Conservation (phyloP, 2,888 invertebrate species). For the Anthoptus insignis region DNA sequence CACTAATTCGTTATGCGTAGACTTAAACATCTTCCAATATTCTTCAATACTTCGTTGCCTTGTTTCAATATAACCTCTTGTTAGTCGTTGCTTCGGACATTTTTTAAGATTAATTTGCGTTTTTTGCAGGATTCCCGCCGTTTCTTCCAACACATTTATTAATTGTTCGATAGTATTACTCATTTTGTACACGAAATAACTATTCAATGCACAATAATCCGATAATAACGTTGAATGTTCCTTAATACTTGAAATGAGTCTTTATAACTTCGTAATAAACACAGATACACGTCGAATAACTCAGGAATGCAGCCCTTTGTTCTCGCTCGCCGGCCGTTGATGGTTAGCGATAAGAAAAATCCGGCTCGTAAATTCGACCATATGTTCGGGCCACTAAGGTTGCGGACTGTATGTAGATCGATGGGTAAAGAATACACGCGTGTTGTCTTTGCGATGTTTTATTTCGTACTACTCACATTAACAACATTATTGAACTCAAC, state of each 20-base stretch:
- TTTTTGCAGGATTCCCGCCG: not conserved
- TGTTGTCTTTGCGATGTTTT: no score
- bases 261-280: not conserved
- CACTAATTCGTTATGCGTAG: not conserved
- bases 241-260: not conserved
- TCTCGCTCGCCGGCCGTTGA: not conserved
- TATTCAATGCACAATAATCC: no score
- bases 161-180: not conserved
- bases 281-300: not conserved
- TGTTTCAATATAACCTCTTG: slow-evolving; percentile 1
- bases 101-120: slow-evolving; percentile 2
- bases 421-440: no score
- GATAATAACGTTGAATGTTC: not conserved
- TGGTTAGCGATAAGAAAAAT: not conserved
- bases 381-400: not conserved
- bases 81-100: not conserved
- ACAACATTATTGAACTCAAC: no score
- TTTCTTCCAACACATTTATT: not conserved
- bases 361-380: not conserved
- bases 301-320: not conserved
- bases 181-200: not conserved
- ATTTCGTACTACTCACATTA: no score
- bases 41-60: not conserved
- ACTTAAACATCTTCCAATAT: not conserved
- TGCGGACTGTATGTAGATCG: not conserved